A percentile compares a stretch with the other conserved stretches of the same genome.
Conservation (phyloP, 2,113 vertebrate species). For the Halcyon senegalensis region DNA sequence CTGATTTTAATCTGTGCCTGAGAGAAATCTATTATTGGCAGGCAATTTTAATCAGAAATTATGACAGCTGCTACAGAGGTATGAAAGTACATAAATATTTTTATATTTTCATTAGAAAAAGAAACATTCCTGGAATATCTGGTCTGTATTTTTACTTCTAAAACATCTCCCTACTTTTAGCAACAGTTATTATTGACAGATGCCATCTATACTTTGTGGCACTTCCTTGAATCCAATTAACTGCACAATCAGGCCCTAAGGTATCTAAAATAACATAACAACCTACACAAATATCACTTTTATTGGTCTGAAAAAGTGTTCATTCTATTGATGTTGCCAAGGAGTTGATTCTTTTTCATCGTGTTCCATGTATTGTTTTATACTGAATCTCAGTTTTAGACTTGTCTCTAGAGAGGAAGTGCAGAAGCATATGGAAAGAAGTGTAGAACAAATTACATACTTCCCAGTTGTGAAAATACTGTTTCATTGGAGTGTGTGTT, state of each 20-base stretch:
- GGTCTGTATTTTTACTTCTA: neutral
- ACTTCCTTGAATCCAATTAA: slow-evolving; percentile 23
- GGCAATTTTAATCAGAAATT: slow-evolving; percentile 22
- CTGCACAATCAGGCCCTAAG: neutral
- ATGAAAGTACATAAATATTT: slow-evolving; percentile 25
- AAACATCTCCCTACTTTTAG: neutral
- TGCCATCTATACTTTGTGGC: neutral
- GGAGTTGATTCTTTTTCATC: neutral
- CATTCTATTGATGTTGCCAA: neutral
- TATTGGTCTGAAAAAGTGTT: neutral
- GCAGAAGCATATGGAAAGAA: neutral
- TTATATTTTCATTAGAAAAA: slow-evolving; percentile 21
- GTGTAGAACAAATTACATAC: neutral
- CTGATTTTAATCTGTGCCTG: neutral
- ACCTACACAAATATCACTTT: neutral
- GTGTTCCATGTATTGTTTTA: neutral
- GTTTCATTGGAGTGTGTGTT: neutral
- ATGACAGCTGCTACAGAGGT: neutral
- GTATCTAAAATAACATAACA: neutral
- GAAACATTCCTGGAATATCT: neutral
- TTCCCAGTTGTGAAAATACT: neutral
- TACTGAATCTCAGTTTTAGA: neutral
- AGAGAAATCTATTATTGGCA: neutral
- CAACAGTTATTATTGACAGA: slow-evolving; percentile 24
- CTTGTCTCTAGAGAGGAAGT: neutral